These are phyloP conservation scores for Psophia crepitans DNA, from an alignment of 2,113 vertebrate species.

Conservation along the genomic window DNA sequence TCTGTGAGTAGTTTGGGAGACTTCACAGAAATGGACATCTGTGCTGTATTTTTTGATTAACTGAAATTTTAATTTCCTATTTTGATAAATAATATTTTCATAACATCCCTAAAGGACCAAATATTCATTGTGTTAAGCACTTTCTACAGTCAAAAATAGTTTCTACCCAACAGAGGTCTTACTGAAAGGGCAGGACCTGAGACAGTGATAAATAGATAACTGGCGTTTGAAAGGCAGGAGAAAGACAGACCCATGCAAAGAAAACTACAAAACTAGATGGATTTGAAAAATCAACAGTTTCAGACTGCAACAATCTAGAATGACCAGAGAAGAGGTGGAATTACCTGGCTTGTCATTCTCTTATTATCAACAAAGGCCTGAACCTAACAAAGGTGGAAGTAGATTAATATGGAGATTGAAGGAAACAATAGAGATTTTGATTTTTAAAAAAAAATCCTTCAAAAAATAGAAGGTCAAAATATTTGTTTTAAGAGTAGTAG, in stretches of 20 bases:
- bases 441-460: background rate
- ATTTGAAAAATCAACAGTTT: slow-evolving; percentile 6
- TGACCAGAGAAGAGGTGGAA: background rate
- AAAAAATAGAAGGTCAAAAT: background rate
- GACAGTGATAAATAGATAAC: background rate
- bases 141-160: background rate
- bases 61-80: background rate
- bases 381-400: background rate
- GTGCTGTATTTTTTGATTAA: background rate
- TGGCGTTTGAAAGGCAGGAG: background rate
- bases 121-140: background rate
- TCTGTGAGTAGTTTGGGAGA: background rate
- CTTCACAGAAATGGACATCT: background rate
- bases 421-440: background rate
- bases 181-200: background rate
- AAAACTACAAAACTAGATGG: background rate
- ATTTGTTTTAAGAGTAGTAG: background rate
- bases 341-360: background rate
- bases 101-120: background rate
- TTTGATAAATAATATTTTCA: background rate
- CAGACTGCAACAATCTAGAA: background rate
- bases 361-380: background rate
- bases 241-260: background rate
- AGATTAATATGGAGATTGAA: background rate
- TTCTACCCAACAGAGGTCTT: background rate